These are phyloP conservation scores for Hestina assimilis DNA, from an alignment of 1,140 invertebrate species.

Conservation along the genomic window DNA sequence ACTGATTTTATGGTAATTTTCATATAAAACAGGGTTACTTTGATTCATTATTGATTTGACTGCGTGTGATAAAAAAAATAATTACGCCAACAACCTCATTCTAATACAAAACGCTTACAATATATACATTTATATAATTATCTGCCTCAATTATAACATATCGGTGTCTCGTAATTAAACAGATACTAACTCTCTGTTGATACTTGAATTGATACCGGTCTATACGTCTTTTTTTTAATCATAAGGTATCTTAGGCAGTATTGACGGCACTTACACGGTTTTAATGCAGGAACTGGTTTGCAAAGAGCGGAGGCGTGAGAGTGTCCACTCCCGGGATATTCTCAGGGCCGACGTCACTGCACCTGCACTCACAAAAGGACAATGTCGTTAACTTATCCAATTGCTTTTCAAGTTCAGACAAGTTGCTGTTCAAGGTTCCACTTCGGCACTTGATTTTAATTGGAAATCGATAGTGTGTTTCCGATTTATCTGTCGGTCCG, in stretches of 20 bases:
- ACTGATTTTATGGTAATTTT: slow-evolving; percentile 70
- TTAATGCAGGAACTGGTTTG: slow-evolving; percentile 66
- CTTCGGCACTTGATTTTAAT: slow-evolving; percentile 15
- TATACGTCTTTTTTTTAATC: slow-evolving; percentile 29
- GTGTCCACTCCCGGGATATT: slow-evolving; percentile 57
- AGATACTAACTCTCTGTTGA: slow-evolving; percentile 23
- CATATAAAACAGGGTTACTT: slow-evolving; percentile 44
- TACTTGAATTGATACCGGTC: slow-evolving; percentile 20
- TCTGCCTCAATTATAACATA: slow-evolving; percentile 6
- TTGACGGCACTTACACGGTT: slow-evolving; percentile 63
- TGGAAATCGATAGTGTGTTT: slow-evolving; percentile 13
- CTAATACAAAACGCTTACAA: background rate
- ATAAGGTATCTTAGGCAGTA: slow-evolving; percentile 38
- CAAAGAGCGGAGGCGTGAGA: slow-evolving; percentile 67
- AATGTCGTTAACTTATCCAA: slow-evolving; percentile 56
- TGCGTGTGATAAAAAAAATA: slow-evolving; percentile 25
- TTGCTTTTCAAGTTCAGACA: slow-evolving; percentile 59
- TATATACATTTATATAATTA: background rate
- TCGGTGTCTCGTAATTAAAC: slow-evolving; percentile 15
- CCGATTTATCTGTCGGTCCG: background rate
- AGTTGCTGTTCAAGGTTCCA: slow-evolving; percentile 30
- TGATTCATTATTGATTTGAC: slow-evolving; percentile 53
- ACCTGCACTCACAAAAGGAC: slow-evolving; percentile 61
- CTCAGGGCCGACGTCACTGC: slow-evolving; percentile 60
- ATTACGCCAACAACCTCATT: background rate